Percentiles rank a stretch among this genome's conserved stretches.
phyloP scores from a whole-genome alignment of 2,113 vertebrate species.

The Strix uralensis region DNA sequence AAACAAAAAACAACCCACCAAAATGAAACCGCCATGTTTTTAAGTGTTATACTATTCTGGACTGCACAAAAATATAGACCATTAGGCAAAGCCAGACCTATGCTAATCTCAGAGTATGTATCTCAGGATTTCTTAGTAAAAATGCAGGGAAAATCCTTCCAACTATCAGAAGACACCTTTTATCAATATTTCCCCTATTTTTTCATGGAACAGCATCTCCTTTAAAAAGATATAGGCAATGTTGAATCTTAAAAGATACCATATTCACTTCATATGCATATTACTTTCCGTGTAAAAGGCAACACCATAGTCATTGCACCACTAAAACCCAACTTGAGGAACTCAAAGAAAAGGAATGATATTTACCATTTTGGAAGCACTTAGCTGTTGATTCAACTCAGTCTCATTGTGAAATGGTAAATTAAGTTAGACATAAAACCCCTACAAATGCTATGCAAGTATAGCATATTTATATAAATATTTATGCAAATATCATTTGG shows the following conservation, averaged over 20 bases:
- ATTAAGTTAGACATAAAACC: background rate
- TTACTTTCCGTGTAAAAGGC: background rate
- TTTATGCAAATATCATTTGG: slow-evolving; percentile 13
- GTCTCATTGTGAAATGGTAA: background rate
- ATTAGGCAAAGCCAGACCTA: background rate
- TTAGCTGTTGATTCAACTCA: background rate
- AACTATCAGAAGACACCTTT: background rate
- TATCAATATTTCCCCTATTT: background rate
- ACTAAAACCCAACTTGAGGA: background rate
- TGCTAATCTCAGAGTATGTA: background rate
- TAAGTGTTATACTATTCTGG: background rate
- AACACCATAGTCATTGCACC: background rate
- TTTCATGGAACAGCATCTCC: background rate
- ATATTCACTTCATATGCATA: background rate
- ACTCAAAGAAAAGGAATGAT: background rate
- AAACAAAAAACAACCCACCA: too few relatives aligned
- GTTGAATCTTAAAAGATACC: background rate
- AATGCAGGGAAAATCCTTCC: background rate
- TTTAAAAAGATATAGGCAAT: background rate
- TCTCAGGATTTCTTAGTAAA: background rate
- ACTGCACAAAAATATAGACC: background rate
- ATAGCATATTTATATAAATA: slow-evolving; percentile 13
- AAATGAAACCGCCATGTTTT: background rate
- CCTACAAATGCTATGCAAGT: background rate
- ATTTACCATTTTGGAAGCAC: background rate